These are phyloP conservation scores for Heliothis peltigera DNA, from an alignment of 2,888 invertebrate species.

Conservation along the genomic window DNA sequence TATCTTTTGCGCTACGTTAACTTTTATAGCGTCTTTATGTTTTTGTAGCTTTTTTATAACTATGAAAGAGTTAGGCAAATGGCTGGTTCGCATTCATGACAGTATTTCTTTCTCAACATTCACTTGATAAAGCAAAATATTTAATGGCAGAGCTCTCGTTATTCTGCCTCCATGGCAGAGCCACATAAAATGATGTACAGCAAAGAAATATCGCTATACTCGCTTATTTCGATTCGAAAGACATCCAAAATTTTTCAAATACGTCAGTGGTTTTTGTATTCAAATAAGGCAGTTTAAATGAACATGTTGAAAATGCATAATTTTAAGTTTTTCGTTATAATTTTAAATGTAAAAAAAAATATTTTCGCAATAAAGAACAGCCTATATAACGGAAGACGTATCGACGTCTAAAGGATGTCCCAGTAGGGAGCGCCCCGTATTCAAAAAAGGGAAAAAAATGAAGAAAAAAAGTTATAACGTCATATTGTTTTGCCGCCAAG, in stretches of 20 bases:
- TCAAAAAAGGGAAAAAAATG: slow-evolving; percentile 88
- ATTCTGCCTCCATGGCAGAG: too few relatives aligned
- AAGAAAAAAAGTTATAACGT: slow-evolving; percentile 89
- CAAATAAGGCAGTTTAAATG: too few relatives aligned
- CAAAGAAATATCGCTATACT: slow-evolving; percentile 3
- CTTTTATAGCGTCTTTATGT: slow-evolving; percentile 73
- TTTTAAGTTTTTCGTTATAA: too few relatives aligned
- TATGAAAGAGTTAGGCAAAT: slow-evolving; percentile 68
- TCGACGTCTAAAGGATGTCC: slow-evolving; percentile 81
- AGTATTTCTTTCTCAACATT: slow-evolving; percentile 46
- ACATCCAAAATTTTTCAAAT: too few relatives aligned
- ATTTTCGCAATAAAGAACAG: slow-evolving; percentile 64
- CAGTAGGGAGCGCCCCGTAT: slow-evolving; percentile 82
- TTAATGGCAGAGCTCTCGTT: slow-evolving; percentile 29
- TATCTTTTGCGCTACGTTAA: slow-evolving; percentile 80
- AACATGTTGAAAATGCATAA: too few relatives aligned
- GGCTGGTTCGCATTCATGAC: slow-evolving; percentile 55
- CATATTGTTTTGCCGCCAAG: slow-evolving; percentile 89
- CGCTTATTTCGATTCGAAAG: too few relatives aligned
- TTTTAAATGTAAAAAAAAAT: background rate
- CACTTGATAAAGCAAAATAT: slow-evolving; percentile 40
- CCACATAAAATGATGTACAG: slow-evolving; percentile 13
- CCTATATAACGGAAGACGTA: slow-evolving; percentile 77
- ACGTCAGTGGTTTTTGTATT: too few relatives aligned
- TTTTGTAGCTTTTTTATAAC: slow-evolving; percentile 66